These are phyloP conservation scores for Thelaira solivaga DNA, from an alignment of 2,888 invertebrate species.

Conservation along the genomic window DNA sequence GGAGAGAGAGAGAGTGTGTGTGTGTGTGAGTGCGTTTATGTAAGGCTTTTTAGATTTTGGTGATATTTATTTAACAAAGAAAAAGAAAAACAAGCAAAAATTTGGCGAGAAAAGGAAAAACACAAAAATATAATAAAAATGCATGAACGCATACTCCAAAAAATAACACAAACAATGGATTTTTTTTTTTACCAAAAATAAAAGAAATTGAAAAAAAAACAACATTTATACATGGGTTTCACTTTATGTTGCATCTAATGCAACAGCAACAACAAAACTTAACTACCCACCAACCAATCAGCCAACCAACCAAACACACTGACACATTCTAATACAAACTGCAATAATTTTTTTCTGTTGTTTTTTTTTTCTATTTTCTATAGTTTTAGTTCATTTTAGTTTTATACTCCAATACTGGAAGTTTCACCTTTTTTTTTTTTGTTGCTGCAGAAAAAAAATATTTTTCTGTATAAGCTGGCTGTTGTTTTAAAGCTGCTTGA, in stretches of 20 bases:
- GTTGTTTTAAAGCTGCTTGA: constrained; percentile 27
- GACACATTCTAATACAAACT: constrained; percentile 27
- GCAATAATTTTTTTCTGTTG: not conserved
- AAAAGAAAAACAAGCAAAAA: constrained; percentile 39
- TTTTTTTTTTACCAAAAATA: constrained; percentile 5
- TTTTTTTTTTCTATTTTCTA: not conserved
- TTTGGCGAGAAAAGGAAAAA: constrained; percentile 18
- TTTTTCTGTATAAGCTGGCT: constrained; percentile 2
- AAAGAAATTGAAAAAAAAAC: constrained; percentile 10
- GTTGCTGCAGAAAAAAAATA: not conserved
- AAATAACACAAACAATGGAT: not conserved
- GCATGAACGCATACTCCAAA: constrained; percentile 56
- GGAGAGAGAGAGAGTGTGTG: not conserved
- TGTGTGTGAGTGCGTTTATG: not conserved
- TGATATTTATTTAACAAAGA: constrained; percentile 46
- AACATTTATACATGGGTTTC: constrained; percentile 35
- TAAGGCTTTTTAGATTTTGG: not conserved
- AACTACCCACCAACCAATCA: constrained; percentile 30
- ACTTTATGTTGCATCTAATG: constrained; percentile 49
- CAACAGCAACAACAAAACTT: constrained; percentile 1
- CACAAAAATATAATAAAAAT: constrained; percentile 26
- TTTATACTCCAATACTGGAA: constrained; percentile 58
- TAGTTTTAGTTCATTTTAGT: constrained; percentile 52
- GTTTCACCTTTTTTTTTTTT: constrained; percentile 47
- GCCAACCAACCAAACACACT: constrained; percentile 26